phyloP scores from a whole-genome alignment of 2,888 invertebrate species.

The Unio pictorum region DNA sequence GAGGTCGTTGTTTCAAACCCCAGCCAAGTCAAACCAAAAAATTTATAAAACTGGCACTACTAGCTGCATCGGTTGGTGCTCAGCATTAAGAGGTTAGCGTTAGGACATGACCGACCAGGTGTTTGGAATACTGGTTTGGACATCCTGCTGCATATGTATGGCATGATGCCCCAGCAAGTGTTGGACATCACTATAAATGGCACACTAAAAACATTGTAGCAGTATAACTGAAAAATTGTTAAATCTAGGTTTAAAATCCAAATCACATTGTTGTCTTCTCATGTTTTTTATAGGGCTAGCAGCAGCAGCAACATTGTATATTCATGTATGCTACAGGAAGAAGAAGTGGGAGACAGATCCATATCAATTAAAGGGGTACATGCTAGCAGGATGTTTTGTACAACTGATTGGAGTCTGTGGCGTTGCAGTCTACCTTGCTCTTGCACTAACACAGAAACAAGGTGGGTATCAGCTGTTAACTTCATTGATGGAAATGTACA shows the following conservation, averaged over 20 bases:
- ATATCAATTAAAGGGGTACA: constrained; percentile 41
- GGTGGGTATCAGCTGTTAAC: constrained; percentile 38
- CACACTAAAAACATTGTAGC: too few relatives aligned
- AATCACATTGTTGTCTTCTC: constrained; percentile 2
- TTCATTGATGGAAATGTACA: too few relatives aligned
- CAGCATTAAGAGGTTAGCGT: too few relatives aligned
- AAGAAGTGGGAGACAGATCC: constrained; percentile 46
- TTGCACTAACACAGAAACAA: constrained; percentile 60
- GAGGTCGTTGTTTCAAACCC: too few relatives aligned
- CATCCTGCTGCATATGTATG: too few relatives aligned
- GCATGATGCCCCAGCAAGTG: too few relatives aligned
- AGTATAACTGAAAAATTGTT: not conserved
- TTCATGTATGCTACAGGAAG: constrained; percentile 53
- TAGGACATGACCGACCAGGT: too few relatives aligned
- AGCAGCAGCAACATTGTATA: constrained; percentile 54
- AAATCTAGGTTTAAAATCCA: not conserved
- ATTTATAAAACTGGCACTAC: too few relatives aligned
- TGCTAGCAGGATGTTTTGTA: constrained; percentile 61
- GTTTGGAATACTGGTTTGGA: too few relatives aligned
- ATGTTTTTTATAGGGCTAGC: constrained; percentile 49
- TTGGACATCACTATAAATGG: too few relatives aligned
- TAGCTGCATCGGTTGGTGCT: too few relatives aligned
- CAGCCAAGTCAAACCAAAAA: too few relatives aligned
- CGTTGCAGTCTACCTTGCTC: constrained; percentile 61
- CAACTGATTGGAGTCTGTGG: constrained; percentile 65